Evolutionary conservation across 2,888 invertebrate genomes (phyloP).

Genomic region (Ochropleura leucogaster): DNA sequence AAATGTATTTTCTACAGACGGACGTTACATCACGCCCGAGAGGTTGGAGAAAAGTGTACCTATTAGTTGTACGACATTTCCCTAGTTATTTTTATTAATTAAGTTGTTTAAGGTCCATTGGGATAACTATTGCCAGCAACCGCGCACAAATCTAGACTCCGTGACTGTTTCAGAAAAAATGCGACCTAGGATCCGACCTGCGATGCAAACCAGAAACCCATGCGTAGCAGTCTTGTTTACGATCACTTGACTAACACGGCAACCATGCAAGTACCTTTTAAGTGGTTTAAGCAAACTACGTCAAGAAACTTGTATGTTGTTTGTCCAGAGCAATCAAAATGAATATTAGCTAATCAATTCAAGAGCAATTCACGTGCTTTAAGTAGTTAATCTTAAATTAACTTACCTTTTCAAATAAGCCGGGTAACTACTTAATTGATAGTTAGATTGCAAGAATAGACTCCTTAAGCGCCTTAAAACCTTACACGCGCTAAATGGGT

Average conservation of each 20-base stretch:
- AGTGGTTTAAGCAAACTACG: background rate
- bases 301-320: background rate
- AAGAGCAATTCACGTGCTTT: background rate
- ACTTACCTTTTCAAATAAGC: background rate
- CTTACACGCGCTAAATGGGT: background rate
- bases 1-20: background rate
- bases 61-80: background rate
- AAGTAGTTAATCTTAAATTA: background rate
- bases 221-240: background rate
- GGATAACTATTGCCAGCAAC: background rate
- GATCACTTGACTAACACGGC: background rate
- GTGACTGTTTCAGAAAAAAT: background rate
- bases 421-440: background rate
- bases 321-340: background rate
- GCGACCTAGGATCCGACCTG: background rate
- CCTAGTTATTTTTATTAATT: background rate
- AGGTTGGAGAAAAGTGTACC: background rate
- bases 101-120: background rate
- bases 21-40: background rate
- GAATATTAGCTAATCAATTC: background rate
- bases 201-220: background rate
- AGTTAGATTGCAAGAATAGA: background rate
- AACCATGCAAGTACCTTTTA: background rate
- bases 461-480: background rate
- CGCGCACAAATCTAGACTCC: background rate